Conservation (phyloP, 2,888 invertebrate genomes). For the Cataglyphis albicans region DNA sequence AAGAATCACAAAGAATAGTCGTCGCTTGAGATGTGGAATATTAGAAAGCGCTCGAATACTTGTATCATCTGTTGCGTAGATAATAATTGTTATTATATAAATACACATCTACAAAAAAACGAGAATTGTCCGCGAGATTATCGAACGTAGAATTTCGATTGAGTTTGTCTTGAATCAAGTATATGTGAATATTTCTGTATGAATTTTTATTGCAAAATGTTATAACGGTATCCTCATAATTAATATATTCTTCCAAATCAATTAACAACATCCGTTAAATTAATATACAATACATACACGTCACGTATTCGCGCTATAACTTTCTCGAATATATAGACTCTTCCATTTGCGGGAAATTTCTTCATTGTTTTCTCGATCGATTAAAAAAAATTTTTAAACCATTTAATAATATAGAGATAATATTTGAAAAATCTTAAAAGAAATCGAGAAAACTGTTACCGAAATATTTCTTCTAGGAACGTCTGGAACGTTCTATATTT, state of each 20-base stretch:
- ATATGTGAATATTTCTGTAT: neutral
- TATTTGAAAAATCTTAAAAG: neutral
- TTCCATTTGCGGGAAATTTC: slow-evolving; percentile 3
- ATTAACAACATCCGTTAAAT: slow-evolving; percentile 9
- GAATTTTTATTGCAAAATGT: neutral
- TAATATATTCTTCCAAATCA: neutral
- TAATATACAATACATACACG: neutral
- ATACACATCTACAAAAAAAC: neutral
- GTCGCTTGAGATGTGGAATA: neutral
- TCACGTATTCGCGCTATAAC: slow-evolving; percentile 2
- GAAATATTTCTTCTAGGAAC: neutral
- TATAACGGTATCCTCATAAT: neutral
- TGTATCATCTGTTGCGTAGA: slow-evolving; percentile 2
- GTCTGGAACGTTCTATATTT: neutral
- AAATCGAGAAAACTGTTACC: neutral
- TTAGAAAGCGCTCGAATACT: neutral
- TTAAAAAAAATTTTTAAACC: neutral
- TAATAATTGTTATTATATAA: slow-evolving; percentile 1
- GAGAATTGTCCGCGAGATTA: neutral
- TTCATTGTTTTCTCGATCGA: neutral
- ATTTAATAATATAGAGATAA: neutral
- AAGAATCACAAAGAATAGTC: neutral
- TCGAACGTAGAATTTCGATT: neutral
- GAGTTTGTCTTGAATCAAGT: neutral
- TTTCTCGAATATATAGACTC: neutral